A percentile compares a stretch with the other conserved stretches of the same genome.
Evolutionary conservation across 2,113 vertebrate species (phyloP).

Genomic region (Brachypodius melanocephalos): DNA sequence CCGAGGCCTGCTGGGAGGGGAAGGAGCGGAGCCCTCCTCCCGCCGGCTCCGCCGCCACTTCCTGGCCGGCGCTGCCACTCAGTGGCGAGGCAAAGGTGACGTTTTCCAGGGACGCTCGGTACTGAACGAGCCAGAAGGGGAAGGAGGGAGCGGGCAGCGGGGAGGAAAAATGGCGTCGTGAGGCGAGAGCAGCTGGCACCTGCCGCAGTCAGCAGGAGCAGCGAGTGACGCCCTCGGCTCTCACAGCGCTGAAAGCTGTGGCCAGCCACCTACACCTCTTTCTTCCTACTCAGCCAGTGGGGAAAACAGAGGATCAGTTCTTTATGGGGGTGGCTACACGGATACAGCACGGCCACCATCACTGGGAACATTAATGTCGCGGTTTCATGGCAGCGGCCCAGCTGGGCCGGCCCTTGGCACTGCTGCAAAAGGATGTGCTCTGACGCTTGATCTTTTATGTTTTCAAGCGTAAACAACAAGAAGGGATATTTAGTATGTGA

Average conservation of each 20-base stretch:
- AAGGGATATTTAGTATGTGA: background rate
- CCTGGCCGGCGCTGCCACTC: accelerated
- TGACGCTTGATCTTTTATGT: background rate
- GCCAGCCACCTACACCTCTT: background rate
- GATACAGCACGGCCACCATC: no score
- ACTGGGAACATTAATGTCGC: background rate
- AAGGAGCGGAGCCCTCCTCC: accelerated
- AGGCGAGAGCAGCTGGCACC: background rate
- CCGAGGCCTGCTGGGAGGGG: background rate
- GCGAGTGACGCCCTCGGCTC: background rate
- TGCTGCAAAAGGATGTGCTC: background rate
- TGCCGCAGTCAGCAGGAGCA: accelerated
- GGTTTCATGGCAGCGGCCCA: background rate
- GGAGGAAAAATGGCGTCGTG: background rate
- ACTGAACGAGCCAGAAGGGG: background rate
- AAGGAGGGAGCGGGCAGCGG: background rate
- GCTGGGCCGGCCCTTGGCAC: background rate
- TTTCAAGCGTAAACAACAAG: background rate
- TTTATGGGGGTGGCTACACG: no score
- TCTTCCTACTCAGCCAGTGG: background rate
- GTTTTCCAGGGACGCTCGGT: accelerated
- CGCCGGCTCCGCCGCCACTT: background rate
- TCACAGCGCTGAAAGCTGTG: no score
- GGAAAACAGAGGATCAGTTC: background rate
- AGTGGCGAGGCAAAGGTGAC: background rate